Evolutionary conservation across 2,797 vertebrate genomes (phyloP), one percentile per base, ranked within the genome.

Genomic region (Tragelaphus oryx): DNA sequence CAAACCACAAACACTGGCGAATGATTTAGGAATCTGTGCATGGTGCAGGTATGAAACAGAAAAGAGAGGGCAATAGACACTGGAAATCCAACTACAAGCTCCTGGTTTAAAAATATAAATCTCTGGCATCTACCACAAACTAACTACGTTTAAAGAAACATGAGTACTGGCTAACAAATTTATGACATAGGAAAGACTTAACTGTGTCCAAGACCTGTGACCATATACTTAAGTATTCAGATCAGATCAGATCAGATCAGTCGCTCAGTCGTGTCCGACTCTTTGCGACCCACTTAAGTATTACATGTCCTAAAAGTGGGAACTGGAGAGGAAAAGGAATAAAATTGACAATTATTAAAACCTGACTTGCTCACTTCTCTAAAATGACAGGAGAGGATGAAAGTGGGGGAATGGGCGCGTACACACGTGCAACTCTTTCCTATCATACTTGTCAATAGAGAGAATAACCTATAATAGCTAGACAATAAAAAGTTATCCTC

Each of bases 31-130:
- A 78, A 48, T 92, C 54, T 33, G 82, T 33, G 33, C 16, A 91
- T 16, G 75, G 62, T 44, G 8, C 28, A 83, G 9, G 22, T 81
- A 82, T 83, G 83, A 92, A 95, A 65, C 16, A 16, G 9, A 83
- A 86, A 83, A 65, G 28, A 74, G 33, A 71, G 22, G 28, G 74
- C 22, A 65, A 65, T 75, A 91, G 33, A 91, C 59, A 96, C 11
- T 52, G 13, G 17, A 92, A 85, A 44, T 80, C 65, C 37, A 80
- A 83, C n/a, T 89, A 87, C 48, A 87, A 92, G 62, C 71, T 95
- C 85, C 76, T 33, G 28, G 20, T 92, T 92, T 95, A 85, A 95
- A 96, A 96, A 93, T 41, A 86, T 65, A 87, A 68, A 90, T 82
- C 6, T 92, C 30, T 92, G 54, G 91, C 76, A 89, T 75, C 41